A percentile compares a stretch with the other conserved stretches of the same genome.
Evolutionary conservation across 1,140 invertebrate species (phyloP).

Genomic region (Euborellia annulipes): DNA sequence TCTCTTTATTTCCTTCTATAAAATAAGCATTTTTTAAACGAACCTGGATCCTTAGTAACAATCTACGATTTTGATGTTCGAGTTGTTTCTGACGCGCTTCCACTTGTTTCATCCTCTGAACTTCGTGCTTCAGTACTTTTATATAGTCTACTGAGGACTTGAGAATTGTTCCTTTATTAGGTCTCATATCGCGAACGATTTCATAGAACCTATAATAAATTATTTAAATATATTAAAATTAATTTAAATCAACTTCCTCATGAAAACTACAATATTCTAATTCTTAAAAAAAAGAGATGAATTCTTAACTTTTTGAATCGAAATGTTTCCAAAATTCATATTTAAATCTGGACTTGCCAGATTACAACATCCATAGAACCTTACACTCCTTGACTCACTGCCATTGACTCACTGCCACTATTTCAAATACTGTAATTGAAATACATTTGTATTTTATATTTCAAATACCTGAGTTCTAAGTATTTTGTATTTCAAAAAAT

Average conservation of each 20-base stretch:
- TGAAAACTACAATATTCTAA: background rate
- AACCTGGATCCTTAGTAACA: slow-evolving; percentile 69
- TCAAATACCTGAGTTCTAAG: too few species aligned
- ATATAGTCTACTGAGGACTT: slow-evolving; percentile 97
- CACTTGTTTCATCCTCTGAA: slow-evolving; percentile 58
- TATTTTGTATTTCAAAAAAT: too few species aligned
- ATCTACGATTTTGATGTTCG: slow-evolving; percentile 66
- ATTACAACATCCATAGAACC: too few species aligned
- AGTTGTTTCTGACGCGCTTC: slow-evolving; percentile 63
- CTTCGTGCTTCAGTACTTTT: slow-evolving; percentile 71
- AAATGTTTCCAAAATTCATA: too few species aligned
- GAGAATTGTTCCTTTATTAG: slow-evolving; percentile 92
- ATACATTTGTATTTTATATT: too few species aligned
- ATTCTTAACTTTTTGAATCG: background rate
- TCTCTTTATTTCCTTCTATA: background rate
- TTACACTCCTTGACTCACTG: too few species aligned
- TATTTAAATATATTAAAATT: slow-evolving; percentile 5
- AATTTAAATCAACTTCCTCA: background rate
- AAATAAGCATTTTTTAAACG: slow-evolving; percentile 12
- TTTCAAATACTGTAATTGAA: too few species aligned
- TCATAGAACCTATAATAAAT: slow-evolving; percentile 45
- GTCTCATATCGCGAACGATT: slow-evolving; percentile 69
- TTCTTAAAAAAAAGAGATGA: too few species aligned
- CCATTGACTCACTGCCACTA: too few species aligned
- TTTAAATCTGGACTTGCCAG: too few species aligned